phyloP scores from a whole-genome alignment of 2,797 vertebrate genomes.

The Protonibea diacanthus region DNA sequence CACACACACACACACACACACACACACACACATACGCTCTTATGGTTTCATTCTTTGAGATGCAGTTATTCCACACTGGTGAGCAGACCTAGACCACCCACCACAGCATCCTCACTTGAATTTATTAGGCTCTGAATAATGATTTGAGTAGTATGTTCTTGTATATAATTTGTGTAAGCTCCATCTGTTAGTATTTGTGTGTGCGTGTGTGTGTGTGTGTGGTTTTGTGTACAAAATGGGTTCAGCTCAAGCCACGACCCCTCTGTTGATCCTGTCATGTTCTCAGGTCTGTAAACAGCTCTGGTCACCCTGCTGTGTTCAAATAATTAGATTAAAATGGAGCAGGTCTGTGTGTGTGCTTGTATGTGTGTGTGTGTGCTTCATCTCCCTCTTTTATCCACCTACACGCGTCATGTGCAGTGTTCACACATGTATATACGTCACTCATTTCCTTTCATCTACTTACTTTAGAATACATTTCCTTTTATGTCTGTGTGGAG shows the following conservation, averaged over 20 bases:
- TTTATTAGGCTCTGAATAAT: neutral
- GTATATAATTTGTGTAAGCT: neutral
- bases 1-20: too few relatives aligned
- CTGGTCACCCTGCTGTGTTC: slow-evolving; percentile 68
- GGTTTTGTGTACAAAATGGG: neutral
- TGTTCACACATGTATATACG: neutral
- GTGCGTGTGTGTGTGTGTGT: neutral
- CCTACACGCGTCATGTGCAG: neutral
- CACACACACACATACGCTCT: too few relatives aligned
- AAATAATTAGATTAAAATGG: slow-evolving; percentile 79
- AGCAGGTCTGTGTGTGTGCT: slow-evolving; percentile 9
- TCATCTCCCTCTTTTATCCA: neutral
- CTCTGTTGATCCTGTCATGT: slow-evolving; percentile 44
- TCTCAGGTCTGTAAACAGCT: slow-evolving; percentile 64
- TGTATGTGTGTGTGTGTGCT: neutral
- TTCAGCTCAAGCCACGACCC: slow-evolving; percentile 14
- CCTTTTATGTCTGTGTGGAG: neutral
- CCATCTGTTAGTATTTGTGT: slow-evolving; percentile 14
- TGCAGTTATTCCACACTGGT: too few relatives aligned
- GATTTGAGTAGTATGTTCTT: slow-evolving; percentile 6
- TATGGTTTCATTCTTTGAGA: too few relatives aligned
- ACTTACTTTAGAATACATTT: neutral
- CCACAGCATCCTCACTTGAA: too few relatives aligned
- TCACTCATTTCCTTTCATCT: slow-evolving; percentile 5
- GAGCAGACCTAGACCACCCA: too few relatives aligned